Evolutionary conservation across 2,888 invertebrate genomes (phyloP), one percentile per base, ranked within the genome.

Genomic region (Euplexia lucipara): DNA sequence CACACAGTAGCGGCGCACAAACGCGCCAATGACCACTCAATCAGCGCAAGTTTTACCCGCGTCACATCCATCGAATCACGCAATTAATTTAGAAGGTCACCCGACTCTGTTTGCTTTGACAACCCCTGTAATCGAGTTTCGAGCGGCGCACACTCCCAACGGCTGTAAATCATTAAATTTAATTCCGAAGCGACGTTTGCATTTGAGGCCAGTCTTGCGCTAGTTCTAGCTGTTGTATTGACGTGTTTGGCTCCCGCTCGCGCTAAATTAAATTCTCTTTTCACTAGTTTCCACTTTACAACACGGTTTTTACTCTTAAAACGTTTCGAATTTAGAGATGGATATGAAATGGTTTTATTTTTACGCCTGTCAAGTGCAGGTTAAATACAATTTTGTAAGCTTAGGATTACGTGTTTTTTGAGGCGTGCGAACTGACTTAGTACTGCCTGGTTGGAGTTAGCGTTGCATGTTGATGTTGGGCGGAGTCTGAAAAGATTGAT

Each of bases 81-180:
- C 85, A 90, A 88, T 90, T 90, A 90, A 87, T 89, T 86, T 86
- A 84, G 83, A 86, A 87, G 86, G 86, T 84, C 83, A 79, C 69
- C 70, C 78, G 84, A 77, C 83, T 79, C 78, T 83, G 81, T 88
- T 88, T 88, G 89, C 86, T 87, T 87, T 88, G 88, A 88, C 89
- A 89, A 88, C 88, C 83, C 78, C 81, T 81, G 82, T 86, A 86
- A 87, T 84, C 83, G 81, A 84, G 87, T 90, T 90, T 77, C 80
- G 83, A 81, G 79, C 81, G 78, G 73, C 49, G 57, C 66, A 71
- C 58, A 57, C 70, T 79, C 79, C 78, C 79, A 74, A 57, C 58
- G 80, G 78, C 82, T 86, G 85, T 88, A 88, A 91, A 90, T 90
- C 88, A 89, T 88, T 88, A 87, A 89, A 89, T 90, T 88, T 86